phyloP scores from a whole-genome alignment of 2,797 vertebrate genomes.

The Cirrhinus mrigala region DNA sequence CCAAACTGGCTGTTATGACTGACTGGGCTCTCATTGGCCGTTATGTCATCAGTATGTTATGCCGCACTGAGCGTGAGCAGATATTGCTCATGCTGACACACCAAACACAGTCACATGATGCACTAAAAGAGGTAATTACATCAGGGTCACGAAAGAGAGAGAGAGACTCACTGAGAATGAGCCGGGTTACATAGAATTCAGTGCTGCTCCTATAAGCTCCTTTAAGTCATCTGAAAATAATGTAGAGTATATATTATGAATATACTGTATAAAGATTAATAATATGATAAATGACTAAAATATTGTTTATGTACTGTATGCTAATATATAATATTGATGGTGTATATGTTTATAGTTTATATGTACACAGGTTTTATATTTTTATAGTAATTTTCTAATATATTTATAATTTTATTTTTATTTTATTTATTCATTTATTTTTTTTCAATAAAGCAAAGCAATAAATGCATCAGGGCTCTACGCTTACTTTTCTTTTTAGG shows the following conservation, averaged over 20 bases:
- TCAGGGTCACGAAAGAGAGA: neutral
- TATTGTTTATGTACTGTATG: no score
- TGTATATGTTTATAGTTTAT: no score
- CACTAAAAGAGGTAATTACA: slow-evolving; percentile 3
- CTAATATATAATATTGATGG: neutral
- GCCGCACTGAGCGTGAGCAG: neutral
- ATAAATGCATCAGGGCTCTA: no score
- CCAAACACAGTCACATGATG: slow-evolving; percentile 42
- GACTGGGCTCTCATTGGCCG: neutral
- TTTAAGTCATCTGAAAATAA: neutral
- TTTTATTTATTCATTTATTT: no score
- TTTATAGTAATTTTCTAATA: no score
- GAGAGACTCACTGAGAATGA: neutral
- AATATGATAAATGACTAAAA: neutral
- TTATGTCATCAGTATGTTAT: neutral
- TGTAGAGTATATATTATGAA: neutral
- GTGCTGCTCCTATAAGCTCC: neutral
- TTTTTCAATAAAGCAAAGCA: no score
- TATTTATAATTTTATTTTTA: no score
- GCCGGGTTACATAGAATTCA: neutral
- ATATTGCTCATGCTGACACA: neutral
- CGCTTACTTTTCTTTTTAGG: no score
- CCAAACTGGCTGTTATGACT: neutral
- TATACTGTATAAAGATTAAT: neutral
- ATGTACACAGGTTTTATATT: no score